Evolutionary conservation across 2,797 vertebrate genomes (phyloP), one percentile per base, ranked within the genome.

Genomic region (Macropodus opercularis): DNA sequence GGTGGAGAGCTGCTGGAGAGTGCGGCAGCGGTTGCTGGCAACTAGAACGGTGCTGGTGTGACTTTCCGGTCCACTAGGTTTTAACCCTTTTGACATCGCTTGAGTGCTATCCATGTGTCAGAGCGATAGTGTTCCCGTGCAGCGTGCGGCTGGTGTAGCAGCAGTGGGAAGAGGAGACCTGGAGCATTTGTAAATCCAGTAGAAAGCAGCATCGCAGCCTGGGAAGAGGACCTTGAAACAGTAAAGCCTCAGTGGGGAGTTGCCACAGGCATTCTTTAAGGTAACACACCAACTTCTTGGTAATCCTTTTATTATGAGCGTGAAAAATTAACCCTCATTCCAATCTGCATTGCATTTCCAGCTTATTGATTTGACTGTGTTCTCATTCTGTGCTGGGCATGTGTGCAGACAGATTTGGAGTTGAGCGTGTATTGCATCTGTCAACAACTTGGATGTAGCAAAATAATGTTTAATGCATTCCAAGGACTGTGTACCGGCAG

Each of bases 201-300:
- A 83, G 85, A 79, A 79, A 72, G 85, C 76, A 85, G 81, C 89
- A 59, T 77, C 79, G 71, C 88, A 85, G 69, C 82, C 84, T 57
- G 83, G 85, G 85, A 91, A 92, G 86, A 84, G 93, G 89, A 90
- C 75, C 79, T 65, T 69, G 55, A 55, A 62, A 77, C 75, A 79
- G 77, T 72, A 39, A 69, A 66, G 90, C 92, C 80, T 89, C 89
- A 81, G 83, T 68, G 79, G 83, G 78, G 64, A 55, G 78, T 72
- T 61, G 51, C 73, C 66, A 27, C 64, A 81, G 80, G 75, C 63
- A 46, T 80, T 64, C 48, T 80, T 80, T 10, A 62, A 90, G 91
- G 90, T 90, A 89, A 77, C 65, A 65, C 81, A 69, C 68, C 76
- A 89, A 93, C 91, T 93, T 91, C 86, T 84, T 69, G 78, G n/a